Evolutionary conservation across 2,113 vertebrate genomes (phyloP).

Genomic region (Xenopus tropicalis): UCB_Xtro_10.0 CM004443.2:45832501-45833000

Average conservation of each 20-base stretch:
- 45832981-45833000: too few species aligned
- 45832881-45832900: too few species aligned
- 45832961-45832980: neutral
- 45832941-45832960: too few species aligned
- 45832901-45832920: neutral
- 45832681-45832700: conserved; percentile 12
- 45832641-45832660: conserved; percentile 41
- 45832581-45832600: conserved; percentile 41
- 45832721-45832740: conserved; percentile 15
- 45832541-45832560: conserved; percentile 36
- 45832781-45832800: neutral
- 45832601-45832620: conserved; percentile 43
- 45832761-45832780: neutral
- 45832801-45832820: neutral
- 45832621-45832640: conserved; percentile 42
- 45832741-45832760: neutral
- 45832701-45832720: conserved; percentile 14
- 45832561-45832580: conserved; percentile 42
- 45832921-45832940: neutral
- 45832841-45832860: neutral
- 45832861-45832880: neutral
- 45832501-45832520: conserved; percentile 45
- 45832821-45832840: neutral
- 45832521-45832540: conserved; percentile 34
- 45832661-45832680: conserved; percentile 13